Evolutionary conservation across 2,113 vertebrate genomes (phyloP).

Genomic region (Lepisosteus oculatus): DNA sequence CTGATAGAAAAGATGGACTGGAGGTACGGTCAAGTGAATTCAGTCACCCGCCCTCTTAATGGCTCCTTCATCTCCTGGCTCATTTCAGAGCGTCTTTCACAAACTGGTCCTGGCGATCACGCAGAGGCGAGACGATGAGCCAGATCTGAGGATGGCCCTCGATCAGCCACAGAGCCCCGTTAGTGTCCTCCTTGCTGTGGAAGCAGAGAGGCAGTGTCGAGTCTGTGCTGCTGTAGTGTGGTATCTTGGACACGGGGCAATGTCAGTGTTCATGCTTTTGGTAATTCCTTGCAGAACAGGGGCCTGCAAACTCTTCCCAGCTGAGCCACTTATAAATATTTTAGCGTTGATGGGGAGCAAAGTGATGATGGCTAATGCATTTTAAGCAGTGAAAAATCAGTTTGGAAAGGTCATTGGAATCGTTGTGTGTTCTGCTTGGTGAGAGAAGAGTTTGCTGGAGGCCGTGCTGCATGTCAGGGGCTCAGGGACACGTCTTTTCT

Average conservation of each 20-base stretch:
- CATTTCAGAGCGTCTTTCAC: no score
- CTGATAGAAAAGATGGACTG: slow-evolving; percentile 98
- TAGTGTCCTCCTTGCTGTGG: no score
- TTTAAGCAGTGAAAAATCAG: background rate
- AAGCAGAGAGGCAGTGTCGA: no score
- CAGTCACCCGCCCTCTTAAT: background rate
- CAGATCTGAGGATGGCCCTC: no score
- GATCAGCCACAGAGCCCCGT: no score
- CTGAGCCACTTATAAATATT: background rate
- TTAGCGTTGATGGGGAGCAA: background rate
- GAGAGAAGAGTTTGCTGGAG: background rate
- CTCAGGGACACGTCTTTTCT: no score
- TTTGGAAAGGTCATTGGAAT: background rate
- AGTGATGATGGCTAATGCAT: background rate
- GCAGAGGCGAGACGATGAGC: no score
- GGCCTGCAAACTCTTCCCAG: background rate
- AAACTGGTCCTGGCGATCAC: no score
- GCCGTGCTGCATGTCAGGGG: no score
- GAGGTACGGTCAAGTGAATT: slow-evolving; percentile 72
- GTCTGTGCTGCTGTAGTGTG: background rate
- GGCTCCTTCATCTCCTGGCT: no score
- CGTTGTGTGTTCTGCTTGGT: background rate
- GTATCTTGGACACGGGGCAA: background rate
- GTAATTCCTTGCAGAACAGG: background rate
- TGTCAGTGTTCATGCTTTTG: background rate